phyloP scores from a whole-genome alignment of 2,888 invertebrate genomes.

The Eudemis profundana region DNA sequence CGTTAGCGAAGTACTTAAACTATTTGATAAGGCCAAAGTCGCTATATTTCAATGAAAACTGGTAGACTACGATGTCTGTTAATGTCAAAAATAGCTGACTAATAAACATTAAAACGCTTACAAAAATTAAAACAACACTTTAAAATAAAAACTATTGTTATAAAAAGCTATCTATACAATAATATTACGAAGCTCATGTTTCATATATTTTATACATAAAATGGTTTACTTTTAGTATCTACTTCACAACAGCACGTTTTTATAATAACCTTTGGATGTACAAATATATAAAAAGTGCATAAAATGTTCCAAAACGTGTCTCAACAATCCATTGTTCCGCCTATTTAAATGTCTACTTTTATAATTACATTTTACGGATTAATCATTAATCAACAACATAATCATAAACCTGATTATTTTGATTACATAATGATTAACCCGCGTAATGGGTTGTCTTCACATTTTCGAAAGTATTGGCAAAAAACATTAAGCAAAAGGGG shows the following conservation, averaged over 20 bases:
- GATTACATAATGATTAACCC: constrained; percentile 8
- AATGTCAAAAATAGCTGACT: constrained; percentile 31
- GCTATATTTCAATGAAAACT: no score
- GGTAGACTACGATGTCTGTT: neutral
- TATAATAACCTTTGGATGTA: constrained; percentile 71
- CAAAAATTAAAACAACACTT: constrained; percentile 23
- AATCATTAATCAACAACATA: constrained; percentile 2
- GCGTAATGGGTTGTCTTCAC: neutral
- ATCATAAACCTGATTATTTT: constrained; percentile 14
- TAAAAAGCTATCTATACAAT: constrained; percentile 69
- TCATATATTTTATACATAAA: constrained; percentile 48
- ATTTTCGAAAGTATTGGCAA: neutral
- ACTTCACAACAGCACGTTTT: constrained; percentile 72
- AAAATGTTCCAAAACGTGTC: constrained; percentile 83
- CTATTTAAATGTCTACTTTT: constrained; percentile 46
- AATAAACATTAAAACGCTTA: constrained; percentile 33
- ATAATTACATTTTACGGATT: constrained; percentile 11
- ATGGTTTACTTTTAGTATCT: constrained; percentile 51
- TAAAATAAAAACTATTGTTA: constrained; percentile 33
- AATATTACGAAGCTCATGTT: constrained; percentile 73
- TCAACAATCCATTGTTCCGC: constrained; percentile 65
- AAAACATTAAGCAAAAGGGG: neutral
- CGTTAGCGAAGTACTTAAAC: no score
- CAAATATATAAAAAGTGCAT: constrained; percentile 84
- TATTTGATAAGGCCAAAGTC: no score